A percentile compares a stretch with the other conserved stretches of the same genome.
phyloP scores from a whole-genome alignment of 2,113 vertebrate genomes.

The Hyla sarda region DNA sequence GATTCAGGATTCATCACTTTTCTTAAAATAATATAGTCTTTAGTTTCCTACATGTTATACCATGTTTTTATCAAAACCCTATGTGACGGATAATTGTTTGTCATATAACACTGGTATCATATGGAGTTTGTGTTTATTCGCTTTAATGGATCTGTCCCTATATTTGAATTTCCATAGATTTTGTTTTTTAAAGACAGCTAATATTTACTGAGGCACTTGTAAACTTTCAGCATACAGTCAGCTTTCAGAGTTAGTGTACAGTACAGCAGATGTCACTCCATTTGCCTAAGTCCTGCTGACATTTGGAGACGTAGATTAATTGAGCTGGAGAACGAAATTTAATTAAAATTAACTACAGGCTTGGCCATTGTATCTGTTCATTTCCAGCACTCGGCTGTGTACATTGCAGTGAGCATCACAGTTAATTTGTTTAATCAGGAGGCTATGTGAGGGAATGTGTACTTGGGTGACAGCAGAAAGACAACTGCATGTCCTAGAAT shows the following conservation, averaged over 20 bases:
- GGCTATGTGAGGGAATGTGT: slow-evolving; percentile 76
- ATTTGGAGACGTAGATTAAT: slow-evolving; percentile 95
- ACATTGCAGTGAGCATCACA: slow-evolving; percentile 75
- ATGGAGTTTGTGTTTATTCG: neutral
- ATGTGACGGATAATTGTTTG: neutral
- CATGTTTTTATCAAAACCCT: too few relatives aligned
- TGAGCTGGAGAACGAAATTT: slow-evolving; percentile 91
- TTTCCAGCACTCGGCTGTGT: slow-evolving; percentile 76
- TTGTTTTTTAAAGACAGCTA: slow-evolving; percentile 72
- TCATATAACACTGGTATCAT: neutral
- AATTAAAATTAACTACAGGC: slow-evolving; percentile 94
- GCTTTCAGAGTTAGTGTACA: slow-evolving; percentile 85
- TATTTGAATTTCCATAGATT: slow-evolving; percentile 67
- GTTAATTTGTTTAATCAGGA: slow-evolving; percentile 86
- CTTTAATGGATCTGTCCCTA: slow-evolving; percentile 17
- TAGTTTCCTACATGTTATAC: too few relatives aligned
- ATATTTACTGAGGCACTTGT: slow-evolving; percentile 74
- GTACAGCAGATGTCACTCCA: slow-evolving; percentile 96
- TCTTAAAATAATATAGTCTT: too few relatives aligned
- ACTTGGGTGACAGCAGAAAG: slow-evolving; percentile 73
- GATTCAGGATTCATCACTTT: too few relatives aligned
- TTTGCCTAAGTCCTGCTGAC: slow-evolving; percentile 97
- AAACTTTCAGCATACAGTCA: slow-evolving; percentile 76
- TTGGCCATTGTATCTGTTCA: slow-evolving; percentile 82
- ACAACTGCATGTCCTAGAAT: slow-evolving; percentile 71